A percentile compares a stretch with the other conserved stretches of the same genome.
Evolutionary conservation across 2,888 invertebrate species (phyloP).

Genomic region (Physocephala rufipes): DNA sequence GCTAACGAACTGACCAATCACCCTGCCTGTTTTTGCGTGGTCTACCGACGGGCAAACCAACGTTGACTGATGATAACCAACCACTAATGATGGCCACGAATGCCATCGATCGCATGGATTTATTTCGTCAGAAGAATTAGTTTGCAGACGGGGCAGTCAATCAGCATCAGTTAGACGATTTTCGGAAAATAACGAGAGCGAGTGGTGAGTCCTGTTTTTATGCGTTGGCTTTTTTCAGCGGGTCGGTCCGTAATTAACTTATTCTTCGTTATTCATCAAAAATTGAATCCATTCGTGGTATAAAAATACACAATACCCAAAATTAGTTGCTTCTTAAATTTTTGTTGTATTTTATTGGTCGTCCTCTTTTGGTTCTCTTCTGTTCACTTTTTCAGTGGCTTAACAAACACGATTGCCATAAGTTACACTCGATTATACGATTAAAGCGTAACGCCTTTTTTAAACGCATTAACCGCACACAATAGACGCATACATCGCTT

Average conservation of each 20-base stretch:
- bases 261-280: not conserved
- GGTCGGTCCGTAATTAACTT: not conserved
- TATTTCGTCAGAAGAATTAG: too few relatives aligned
- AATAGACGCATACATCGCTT: not conserved
- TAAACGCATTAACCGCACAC: slow-evolving; percentile 24
- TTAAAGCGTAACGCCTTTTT: slow-evolving; percentile 51
- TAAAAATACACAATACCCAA: not conserved
- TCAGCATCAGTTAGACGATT: slow-evolving; percentile 4
- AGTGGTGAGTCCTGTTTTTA: too few relatives aligned
- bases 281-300: not conserved
- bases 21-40: too few relatives aligned
- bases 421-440: slow-evolving; percentile 54
- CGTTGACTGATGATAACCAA: too few relatives aligned
- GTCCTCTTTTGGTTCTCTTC: not conserved
- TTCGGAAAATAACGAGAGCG: too few relatives aligned
- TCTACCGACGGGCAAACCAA: too few relatives aligned
- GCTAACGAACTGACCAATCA: too few relatives aligned
- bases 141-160: too few relatives aligned
- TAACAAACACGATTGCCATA: slow-evolving; percentile 41
- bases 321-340: not conserved
- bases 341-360: not conserved
- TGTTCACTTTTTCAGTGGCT: slow-evolving; percentile 8
- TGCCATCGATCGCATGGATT: too few relatives aligned
- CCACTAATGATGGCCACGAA: too few relatives aligned
- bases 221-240: too few relatives aligned